Conservation (phyloP, 2,113 vertebrate genomes). For the Varanus salvator region DNA sequence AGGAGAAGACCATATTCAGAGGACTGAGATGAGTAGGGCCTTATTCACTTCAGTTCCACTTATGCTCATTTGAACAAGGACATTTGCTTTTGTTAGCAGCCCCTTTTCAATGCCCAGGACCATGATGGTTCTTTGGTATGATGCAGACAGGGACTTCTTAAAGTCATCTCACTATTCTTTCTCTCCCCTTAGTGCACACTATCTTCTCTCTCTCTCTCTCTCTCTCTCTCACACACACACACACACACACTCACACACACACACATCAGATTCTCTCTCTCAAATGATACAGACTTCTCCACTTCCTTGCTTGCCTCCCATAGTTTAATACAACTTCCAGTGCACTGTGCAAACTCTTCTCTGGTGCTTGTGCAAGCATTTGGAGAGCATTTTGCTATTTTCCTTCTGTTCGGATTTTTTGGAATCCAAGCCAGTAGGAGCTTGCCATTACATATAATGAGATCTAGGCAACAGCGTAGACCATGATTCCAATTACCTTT, state of each 20-base stretch:
- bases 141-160: neutral
- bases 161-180: neutral
- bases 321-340: neutral
- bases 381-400: neutral
- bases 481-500: slow-evolving; percentile 47
- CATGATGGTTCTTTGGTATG: neutral
- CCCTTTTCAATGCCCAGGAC: neutral
- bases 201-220: no score
- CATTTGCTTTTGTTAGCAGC: no score
- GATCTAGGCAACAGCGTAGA: neutral
- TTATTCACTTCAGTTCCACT: neutral
- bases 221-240: no score
- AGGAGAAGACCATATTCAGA: neutral
- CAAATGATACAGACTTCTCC: neutral
- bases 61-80: no score
- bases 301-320: neutral
- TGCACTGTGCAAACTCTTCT: neutral
- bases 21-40: neutral
- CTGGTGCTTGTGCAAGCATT: neutral
- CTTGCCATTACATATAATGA: neutral
- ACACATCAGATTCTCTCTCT: neutral
- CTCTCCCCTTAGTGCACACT: neutral
- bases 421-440: neutral
- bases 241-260: no score
- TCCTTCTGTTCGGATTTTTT: neutral